These are phyloP conservation scores for Stratiolaelaps scimitus DNA, from an alignment of 1,140 invertebrate genomes.

Conservation along the genomic window DNA sequence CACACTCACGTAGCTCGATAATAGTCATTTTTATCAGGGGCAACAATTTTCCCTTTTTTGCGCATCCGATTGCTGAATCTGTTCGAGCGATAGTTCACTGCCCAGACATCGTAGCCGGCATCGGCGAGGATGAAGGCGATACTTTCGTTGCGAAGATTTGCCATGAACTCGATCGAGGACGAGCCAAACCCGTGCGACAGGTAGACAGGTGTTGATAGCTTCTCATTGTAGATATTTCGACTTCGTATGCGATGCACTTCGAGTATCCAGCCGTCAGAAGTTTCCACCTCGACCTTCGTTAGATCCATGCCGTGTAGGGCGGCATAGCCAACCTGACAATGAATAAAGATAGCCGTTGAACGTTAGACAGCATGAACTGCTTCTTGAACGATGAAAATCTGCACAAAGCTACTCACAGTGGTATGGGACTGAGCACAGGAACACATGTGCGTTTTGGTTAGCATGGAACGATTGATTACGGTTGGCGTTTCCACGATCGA, in stretches of 20 bases:
- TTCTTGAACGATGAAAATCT: too few relatives aligned
- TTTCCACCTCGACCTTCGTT: not conserved
- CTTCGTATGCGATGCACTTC: not conserved
- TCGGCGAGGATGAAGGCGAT: conserved; percentile 2
- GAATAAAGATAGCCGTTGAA: too few relatives aligned
- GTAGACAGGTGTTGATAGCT: not conserved
- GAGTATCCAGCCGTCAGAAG: not conserved
- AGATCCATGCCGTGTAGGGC: not conserved
- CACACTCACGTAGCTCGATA: conserved; percentile 18
- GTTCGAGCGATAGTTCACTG: conserved; percentile 18
- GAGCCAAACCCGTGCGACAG: conserved; percentile 3
- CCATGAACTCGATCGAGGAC: not conserved
- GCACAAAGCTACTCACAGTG: too few relatives aligned
- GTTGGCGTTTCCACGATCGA: too few relatives aligned
- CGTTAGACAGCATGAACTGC: too few relatives aligned
- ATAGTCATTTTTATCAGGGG: not conserved
- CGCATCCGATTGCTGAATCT: conserved; percentile 3
- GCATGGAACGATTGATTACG: too few relatives aligned
- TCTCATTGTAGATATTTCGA: not conserved
- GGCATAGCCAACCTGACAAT: not conserved
- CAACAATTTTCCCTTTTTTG: not conserved
- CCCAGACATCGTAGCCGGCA: not conserved
- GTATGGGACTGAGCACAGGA: too few relatives aligned
- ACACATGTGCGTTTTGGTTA: too few relatives aligned
- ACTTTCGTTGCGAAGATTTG: conserved; percentile 3